Evolutionary conservation across 2,797 vertebrate species (phyloP).

Genomic region (Pantherophis alleghaniensis): DNA sequence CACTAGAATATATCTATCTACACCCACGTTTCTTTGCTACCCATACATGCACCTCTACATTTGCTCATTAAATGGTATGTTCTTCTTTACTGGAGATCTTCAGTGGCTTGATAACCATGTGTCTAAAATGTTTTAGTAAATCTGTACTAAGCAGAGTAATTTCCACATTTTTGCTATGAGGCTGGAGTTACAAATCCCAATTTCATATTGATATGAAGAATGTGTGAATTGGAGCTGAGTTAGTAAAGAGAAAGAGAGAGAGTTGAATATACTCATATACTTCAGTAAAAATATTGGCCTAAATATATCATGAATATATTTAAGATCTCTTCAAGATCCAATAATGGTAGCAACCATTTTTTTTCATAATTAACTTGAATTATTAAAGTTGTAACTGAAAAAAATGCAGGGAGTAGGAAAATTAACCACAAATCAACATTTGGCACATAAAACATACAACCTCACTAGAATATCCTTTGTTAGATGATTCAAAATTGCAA

Average conservation of each 20-base stretch:
- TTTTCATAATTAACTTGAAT: neutral
- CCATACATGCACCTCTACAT: neutral
- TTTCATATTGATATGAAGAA: neutral
- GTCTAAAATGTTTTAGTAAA: neutral
- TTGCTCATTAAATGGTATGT: neutral
- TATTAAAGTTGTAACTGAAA: neutral
- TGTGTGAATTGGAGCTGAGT: neutral
- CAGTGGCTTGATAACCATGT: neutral
- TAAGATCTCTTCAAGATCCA: neutral
- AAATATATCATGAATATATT: neutral
- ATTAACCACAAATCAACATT: neutral
- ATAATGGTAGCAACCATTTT: neutral
- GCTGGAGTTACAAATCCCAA: neutral
- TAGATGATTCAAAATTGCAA: neutral
- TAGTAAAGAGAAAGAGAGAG: neutral
- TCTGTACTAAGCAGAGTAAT: neutral
- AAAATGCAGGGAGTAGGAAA: neutral
- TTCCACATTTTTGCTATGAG: neutral
- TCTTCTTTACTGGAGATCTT: neutral
- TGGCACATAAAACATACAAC: neutral
- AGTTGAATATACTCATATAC: neutral
- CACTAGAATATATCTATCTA: neutral
- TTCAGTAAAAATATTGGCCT: neutral
- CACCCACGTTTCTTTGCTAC: neutral
- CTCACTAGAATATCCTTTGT: neutral